These are phyloP conservation scores for Macrotrachela quadricornifera DNA, from an alignment of 1,140 invertebrate species.

Conservation along the genomic window DNA sequence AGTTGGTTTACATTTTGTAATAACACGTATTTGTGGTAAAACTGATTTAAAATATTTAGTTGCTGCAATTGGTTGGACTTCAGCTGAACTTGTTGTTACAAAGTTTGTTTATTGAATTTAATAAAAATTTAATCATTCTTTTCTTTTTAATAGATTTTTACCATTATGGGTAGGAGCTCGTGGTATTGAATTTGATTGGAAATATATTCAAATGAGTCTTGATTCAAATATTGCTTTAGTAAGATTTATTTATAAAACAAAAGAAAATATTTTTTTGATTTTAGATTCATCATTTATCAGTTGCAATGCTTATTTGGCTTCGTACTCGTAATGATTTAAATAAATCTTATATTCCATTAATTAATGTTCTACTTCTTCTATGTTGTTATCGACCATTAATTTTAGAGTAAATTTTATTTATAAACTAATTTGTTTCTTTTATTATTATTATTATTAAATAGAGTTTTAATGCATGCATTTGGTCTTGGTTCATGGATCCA, in stretches of 20 bases:
- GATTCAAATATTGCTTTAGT: slow-evolving; percentile 79
- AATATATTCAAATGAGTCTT: slow-evolving; percentile 76
- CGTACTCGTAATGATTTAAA: slow-evolving; percentile 64
- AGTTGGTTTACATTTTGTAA: slow-evolving; percentile 65
- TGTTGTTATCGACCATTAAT: slow-evolving; percentile 55
- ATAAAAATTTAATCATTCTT: neutral
- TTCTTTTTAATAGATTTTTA: slow-evolving; percentile 40
- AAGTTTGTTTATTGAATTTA: slow-evolving; percentile 14
- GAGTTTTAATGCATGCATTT: too few relatives aligned
- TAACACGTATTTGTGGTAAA: slow-evolving; percentile 69
- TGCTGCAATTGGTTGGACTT: slow-evolving; percentile 80
- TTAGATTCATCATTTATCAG: slow-evolving; percentile 59
- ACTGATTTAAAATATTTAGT: slow-evolving; percentile 62
- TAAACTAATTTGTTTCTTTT: too few relatives aligned
- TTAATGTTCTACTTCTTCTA: slow-evolving; percentile 45
- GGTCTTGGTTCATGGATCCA: too few relatives aligned
- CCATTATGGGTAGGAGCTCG: slow-evolving; percentile 77
- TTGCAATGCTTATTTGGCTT: slow-evolving; percentile 70
- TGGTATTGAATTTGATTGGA: slow-evolving; percentile 85
- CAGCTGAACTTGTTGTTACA: slow-evolving; percentile 69
- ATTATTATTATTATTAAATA: too few relatives aligned
- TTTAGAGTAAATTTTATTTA: slow-evolving; percentile 38
- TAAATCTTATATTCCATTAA: slow-evolving; percentile 41
- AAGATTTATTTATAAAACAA: slow-evolving; percentile 12
- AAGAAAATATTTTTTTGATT: neutral